Conservation (phyloP, 2,797 vertebrate genomes). For the Cephalopachus bancanus region DNA sequence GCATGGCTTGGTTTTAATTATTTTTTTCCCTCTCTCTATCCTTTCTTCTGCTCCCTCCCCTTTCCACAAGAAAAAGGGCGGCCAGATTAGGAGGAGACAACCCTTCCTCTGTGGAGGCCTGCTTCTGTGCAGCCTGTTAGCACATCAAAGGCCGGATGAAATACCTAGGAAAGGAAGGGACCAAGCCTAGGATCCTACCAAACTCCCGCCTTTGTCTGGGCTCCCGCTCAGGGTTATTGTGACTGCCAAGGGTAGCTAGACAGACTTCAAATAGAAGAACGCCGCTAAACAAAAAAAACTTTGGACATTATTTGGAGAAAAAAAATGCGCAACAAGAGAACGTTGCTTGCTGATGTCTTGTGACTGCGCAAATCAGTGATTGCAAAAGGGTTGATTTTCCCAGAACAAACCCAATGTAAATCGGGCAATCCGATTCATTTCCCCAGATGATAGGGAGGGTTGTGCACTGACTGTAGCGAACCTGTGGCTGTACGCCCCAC, state of each 20-base stretch:
- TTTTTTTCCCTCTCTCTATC: background rate
- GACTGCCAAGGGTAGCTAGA: conserved; percentile 32
- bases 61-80: background rate
- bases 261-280: conserved; percentile 65
- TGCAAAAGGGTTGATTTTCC: conserved; percentile 52
- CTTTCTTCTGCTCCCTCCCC: conserved; percentile 60
- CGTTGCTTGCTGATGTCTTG: conserved; percentile 22
- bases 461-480: background rate
- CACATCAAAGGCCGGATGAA: conserved; percentile 31
- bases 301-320: conserved; percentile 25
- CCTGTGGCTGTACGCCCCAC: background rate
- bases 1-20: conserved; percentile 80
- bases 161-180: conserved; percentile 33
- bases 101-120: background rate
- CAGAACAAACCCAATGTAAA: conserved; percentile 28
- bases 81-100: conserved; percentile 13
- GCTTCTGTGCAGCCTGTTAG: background rate
- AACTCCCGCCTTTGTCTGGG: conserved; percentile 48
- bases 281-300: conserved; percentile 63
- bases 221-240: conserved; percentile 11
- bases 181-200: background rate
- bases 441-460: background rate
- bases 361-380: conserved; percentile 67
- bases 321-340: background rate
- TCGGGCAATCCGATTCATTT: background rate